These are phyloP conservation scores for Coptodon rendalli DNA, from an alignment of 2,113 vertebrate genomes.

Conservation along the genomic window DNA sequence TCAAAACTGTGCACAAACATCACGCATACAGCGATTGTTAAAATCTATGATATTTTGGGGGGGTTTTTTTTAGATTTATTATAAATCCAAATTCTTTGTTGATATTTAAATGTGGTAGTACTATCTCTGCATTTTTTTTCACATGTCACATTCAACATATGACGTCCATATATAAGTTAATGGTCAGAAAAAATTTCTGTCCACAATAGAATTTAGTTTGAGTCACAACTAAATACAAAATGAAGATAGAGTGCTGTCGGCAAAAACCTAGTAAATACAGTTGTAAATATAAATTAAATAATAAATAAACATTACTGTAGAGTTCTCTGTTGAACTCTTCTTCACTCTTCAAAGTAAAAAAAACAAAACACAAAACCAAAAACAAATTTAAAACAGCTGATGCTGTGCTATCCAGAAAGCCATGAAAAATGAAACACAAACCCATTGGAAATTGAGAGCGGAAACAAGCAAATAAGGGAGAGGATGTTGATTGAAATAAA, in stretches of 20 bases:
- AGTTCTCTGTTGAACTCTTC: background rate
- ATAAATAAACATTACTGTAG: background rate
- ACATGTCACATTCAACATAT: background rate
- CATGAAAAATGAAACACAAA: constrained; percentile 9
- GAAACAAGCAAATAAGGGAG: background rate
- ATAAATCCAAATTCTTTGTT: background rate
- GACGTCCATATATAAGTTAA: background rate
- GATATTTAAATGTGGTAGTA: background rate
- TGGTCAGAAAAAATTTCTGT: background rate
- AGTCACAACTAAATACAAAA: background rate
- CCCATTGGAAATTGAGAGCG: background rate
- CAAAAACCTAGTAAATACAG: background rate
- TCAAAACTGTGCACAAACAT: background rate
- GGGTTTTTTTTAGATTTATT: background rate
- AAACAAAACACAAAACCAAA: background rate
- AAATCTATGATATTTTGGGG: background rate
- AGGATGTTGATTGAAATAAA: background rate
- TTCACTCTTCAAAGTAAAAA: background rate
- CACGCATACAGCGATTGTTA: background rate
- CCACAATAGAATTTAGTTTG: background rate
- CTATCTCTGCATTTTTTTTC: rapidly evolving
- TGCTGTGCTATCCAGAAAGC: background rate
- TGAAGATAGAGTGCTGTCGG: background rate
- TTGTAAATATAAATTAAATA: background rate
- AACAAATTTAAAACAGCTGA: constrained; percentile 18